phyloP scores from a whole-genome alignment of 2,888 invertebrate species.

The Petrolisthes cinctipes region DNA sequence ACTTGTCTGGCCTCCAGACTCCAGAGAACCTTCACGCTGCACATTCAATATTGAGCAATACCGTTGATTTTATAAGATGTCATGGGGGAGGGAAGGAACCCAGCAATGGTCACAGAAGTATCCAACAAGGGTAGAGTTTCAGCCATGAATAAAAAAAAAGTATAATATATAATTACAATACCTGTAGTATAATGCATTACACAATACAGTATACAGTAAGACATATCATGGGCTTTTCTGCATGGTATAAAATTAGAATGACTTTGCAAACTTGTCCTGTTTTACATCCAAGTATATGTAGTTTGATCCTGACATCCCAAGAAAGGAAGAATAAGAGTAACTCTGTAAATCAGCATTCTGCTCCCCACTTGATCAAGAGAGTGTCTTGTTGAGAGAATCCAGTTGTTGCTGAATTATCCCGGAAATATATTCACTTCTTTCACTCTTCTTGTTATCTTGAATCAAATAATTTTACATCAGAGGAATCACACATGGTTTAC shows the following conservation, averaged over 20 bases:
- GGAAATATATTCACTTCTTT: too few relatives aligned
- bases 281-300: background rate
- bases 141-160: conserved; percentile 29
- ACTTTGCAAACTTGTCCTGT: conserved; percentile 60
- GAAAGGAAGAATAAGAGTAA: too few relatives aligned
- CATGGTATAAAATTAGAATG: background rate
- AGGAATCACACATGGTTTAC: too few relatives aligned
- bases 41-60: conserved; percentile 18
- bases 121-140: conserved; percentile 60
- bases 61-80: too few relatives aligned
- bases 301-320: too few relatives aligned
- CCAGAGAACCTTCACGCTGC: conserved; percentile 61
- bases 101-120: conserved; percentile 35
- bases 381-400: too few relatives aligned
- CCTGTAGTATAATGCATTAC: conserved; percentile 2
- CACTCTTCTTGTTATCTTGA: too few relatives aligned
- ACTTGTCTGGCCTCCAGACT: conserved; percentile 61
- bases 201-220: conserved; percentile 8
- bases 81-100: conserved; percentile 6
- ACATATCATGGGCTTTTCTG: conserved; percentile 49
- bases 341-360: too few relatives aligned
- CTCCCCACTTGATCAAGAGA: too few relatives aligned
- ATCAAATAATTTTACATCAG: too few relatives aligned
- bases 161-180: conserved; percentile 24
- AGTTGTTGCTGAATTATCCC: too few relatives aligned